Base-by-base conservation (phyloP, 37 sponge, comb jelly and placozoan genomes). In the Geodia barretti region DNA sequence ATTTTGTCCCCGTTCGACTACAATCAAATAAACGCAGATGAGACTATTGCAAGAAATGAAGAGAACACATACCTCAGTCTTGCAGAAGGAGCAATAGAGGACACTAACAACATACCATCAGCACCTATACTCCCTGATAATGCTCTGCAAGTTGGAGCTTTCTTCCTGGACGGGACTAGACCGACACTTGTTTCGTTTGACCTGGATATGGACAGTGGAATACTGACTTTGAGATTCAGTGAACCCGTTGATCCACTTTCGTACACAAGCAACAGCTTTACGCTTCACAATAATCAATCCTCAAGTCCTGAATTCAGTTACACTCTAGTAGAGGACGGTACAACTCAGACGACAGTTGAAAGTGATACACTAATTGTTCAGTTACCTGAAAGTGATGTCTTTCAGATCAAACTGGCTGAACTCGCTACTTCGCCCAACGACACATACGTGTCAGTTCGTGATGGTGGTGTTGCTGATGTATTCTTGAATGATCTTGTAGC, bases 171-270 rank as follows among this genome's bases (percentile, higher is more conserved):
- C 64, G 84, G 88, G 24, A 88, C 91, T 19, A 73, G 79, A 70
- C 95, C 95, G 3, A 39, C 42, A 21, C 80, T 95, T 0, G 9
- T 41, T 5, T 59, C 30, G 5, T 95, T 95, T 68, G 84, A 91
- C 26, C 73, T 95, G 1, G 83, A 95, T 28, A 38, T 95, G 65
- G 74, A 95, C 33, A 40, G 72, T 59, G 86, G 86, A 23, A 37
- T 33, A 23, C 84, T 96, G 0, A n/a, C 60, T 29, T 76, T 96
- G 0, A 67, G 70, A 1, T 96, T 96, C 66, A 79, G 81, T 75
- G 94, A 96, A 65, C 92, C 81, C 23, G 92, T 96, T n/a, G 32
- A 54, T 19, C 88, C 97, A 23, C 85, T 87, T 31, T 79, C 91
- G 5, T 79, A 90, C 36, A 82, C 39, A 26, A 41, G 82, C 70